Evolutionary conservation across 2,888 invertebrate species (phyloP), one percentile per base, ranked within the genome.

Genomic region (Eupithecia pulchellata): DNA sequence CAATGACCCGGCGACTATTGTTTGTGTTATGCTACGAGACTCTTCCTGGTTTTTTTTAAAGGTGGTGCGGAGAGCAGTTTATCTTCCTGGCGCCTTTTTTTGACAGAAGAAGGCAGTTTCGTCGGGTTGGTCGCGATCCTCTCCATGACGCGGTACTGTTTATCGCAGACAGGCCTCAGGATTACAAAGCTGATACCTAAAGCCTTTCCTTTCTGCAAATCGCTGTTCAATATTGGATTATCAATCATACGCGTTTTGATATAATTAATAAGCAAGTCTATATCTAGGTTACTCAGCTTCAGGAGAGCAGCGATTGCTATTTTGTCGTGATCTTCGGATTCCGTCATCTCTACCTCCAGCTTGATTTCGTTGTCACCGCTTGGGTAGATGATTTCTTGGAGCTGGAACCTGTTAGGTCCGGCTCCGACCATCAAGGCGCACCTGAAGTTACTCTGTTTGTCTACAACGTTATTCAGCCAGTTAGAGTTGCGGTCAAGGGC

Each of bases 321-420:
- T 82, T 93, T 93, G 72, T 93, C 92, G 68, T 89, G 79, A 70
- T 93, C 93, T 74, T 92, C 93, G 0, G 90, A 91, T 11, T 93
- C 90, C 73, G 83, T 88, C 8, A 89, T 80, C 75, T 93, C 92
- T 1, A 93, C 87, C 83, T 93, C 90, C 1, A 93, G 81, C 71
- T 87, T 89, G n/a, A 91, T 77, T 64, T 88, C 84, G 17, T 82
- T 78, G 20, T 86, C 84, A 17, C 82, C 81, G n/a, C 84, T 79
- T 0, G 93, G 93, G 75, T 93, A 93, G 68, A 93, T 91, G 13
- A 89, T 86, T 81, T 93, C 87, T 81, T 91, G 89, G 4, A 92
- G 82, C 75, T 90, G 89, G 73, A 92, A 93, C 65, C 93, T 87
- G 71, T 93, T 92, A 6, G 93, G 92, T 1, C 93, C 93, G 1